Conservation (phyloP, 2,888 invertebrate species). For the Drosophila aldrichi region DNA sequence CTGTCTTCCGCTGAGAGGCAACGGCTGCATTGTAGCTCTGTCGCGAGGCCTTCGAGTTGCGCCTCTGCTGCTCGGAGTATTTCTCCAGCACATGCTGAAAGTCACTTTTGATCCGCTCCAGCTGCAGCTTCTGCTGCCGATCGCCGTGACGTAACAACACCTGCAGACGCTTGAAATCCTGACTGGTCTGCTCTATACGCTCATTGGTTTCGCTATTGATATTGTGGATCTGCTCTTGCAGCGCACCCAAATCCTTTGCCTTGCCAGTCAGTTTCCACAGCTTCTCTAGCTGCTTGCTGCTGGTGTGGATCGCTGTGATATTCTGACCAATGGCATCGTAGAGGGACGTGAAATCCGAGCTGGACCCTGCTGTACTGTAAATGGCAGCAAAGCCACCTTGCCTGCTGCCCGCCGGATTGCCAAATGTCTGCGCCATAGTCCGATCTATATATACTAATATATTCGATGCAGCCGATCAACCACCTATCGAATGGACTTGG, state of each 20-base stretch:
- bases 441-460: too few species aligned
- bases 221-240: conserved; percentile 89
- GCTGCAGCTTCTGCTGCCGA: conserved; percentile 92
- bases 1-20: conserved; percentile 67
- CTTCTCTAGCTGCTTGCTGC: conserved; percentile 90
- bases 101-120: conserved; percentile 92
- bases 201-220: conserved; percentile 91
- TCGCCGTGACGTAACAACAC: conserved; percentile 90
- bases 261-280: conserved; percentile 91
- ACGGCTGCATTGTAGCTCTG: conserved; percentile 81
- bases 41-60: conserved; percentile 89
- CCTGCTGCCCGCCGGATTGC: conserved; percentile 64
- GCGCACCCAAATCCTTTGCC: conserved; percentile 89
- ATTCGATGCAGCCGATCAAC: conserved; percentile 3
- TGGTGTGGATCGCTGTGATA: conserved; percentile 91
- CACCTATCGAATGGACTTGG: background rate
- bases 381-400: conserved; percentile 63
- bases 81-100: conserved; percentile 92
- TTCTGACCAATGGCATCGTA: conserved; percentile 93
- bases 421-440: conserved; percentile 72
- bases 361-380: background rate
- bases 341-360: conserved; percentile 87
- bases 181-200: conserved; percentile 90
- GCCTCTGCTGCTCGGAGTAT: conserved; percentile 92
- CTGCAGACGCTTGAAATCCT: conserved; percentile 90